phyloP scores from a whole-genome alignment of 1,140 invertebrate genomes.

The Neotoxoptera formosana region DNA sequence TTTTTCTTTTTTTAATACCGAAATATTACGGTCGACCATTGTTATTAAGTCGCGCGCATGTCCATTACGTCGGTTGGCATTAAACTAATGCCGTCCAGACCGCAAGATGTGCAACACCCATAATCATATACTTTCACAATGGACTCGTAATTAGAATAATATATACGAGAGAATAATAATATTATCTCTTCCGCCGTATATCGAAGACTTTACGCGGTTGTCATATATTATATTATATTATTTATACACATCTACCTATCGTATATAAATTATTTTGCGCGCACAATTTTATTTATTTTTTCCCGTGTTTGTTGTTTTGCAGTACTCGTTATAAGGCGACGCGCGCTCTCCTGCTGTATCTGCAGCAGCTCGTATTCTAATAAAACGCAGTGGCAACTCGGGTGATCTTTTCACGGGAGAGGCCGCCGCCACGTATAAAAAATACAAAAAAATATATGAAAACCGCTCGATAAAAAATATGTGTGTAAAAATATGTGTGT shows the following conservation, averaged over 20 bases:
- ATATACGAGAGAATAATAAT: conserved; percentile 37
- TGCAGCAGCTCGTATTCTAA: too few relatives aligned
- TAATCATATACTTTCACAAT: conserved; percentile 50
- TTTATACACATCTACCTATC: not conserved
- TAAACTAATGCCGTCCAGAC: conserved; percentile 37
- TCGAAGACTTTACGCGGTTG: conserved; percentile 40
- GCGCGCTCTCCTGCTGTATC: too few relatives aligned
- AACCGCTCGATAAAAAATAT: conserved; percentile 47
- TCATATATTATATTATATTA: not conserved
- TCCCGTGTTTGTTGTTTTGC: not conserved
- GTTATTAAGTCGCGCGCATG: conserved; percentile 31
- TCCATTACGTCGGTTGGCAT: not conserved
- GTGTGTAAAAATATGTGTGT: conserved; percentile 20
- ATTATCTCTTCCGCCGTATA: not conserved
- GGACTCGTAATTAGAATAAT: conserved; percentile 32
- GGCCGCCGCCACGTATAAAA: not conserved
- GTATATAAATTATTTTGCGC: not conserved
- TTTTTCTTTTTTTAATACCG: not conserved
- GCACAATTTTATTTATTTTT: not conserved
- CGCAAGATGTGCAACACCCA: conserved; percentile 38
- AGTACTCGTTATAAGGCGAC: conserved; percentile 11
- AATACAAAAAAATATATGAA: not conserved
- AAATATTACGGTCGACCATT: conserved; percentile 9
- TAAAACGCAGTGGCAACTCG: not conserved
- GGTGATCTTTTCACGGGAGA: conserved; percentile 2